Conservation (phyloP, 2,113 vertebrate species). For the Varanus komodoensis region DNA sequence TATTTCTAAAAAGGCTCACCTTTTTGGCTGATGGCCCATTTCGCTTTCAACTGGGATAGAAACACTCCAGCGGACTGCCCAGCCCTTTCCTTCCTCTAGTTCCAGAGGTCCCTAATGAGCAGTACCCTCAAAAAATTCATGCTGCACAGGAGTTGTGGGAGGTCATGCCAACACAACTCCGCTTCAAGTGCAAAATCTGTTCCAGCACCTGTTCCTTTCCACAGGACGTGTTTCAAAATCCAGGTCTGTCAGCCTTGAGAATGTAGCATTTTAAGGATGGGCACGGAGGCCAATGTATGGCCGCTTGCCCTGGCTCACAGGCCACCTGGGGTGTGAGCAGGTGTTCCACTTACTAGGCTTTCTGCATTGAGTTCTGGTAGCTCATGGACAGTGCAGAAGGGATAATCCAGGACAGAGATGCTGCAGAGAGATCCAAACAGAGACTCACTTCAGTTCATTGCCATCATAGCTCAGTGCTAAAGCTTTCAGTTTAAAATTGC, state of each 20-base stretch:
- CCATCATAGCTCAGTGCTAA: background rate
- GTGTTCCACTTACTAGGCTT: conserved; percentile 88
- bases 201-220: background rate
- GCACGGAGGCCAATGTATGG: background rate
- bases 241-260: background rate
- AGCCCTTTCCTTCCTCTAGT: too few species aligned
- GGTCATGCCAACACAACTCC: background rate
- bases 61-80: background rate
- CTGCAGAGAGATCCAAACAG: conserved; percentile 73
- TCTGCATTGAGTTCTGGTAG: conserved; percentile 95
- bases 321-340: background rate
- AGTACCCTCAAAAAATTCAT: background rate
- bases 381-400: conserved; percentile 89
- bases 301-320: background rate
- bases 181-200: background rate
- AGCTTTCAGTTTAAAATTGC: background rate
- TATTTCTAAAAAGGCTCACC: background rate
- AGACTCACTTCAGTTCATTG: background rate
- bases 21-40: background rate
- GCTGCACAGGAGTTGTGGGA: too few species aligned
- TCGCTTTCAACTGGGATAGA: background rate
- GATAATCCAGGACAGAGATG: conserved; percentile 93
- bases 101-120: background rate
- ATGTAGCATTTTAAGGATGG: background rate
- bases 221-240: background rate